These are phyloP conservation scores for Gallinago undulata DNA, from an alignment of 2,113 vertebrate species.

Conservation along the genomic window DNA sequence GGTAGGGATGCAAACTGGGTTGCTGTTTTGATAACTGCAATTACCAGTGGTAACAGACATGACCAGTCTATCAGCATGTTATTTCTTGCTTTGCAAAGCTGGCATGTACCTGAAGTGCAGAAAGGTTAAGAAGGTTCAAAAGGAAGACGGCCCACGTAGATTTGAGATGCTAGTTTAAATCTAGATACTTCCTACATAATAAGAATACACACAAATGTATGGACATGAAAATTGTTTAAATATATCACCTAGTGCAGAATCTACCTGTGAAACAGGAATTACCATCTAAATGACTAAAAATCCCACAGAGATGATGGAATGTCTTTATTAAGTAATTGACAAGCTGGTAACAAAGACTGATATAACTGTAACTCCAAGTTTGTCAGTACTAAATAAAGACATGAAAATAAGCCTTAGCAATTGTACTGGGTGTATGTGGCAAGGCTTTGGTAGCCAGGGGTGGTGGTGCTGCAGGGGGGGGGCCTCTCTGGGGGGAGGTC, in stretches of 20 bases:
- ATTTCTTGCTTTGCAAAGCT: background rate
- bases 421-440: fast-evolving
- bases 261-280: slow-evolving; percentile 34
- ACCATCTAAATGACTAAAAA: slow-evolving; percentile 58
- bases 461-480: background rate
- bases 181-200: background rate
- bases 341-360: slow-evolving; percentile 64
- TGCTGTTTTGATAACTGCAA: background rate
- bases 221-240: background rate
- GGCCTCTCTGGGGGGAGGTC: background rate
- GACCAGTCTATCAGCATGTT: background rate
- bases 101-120: background rate
- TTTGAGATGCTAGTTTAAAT: background rate
- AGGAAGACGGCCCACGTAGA: background rate
- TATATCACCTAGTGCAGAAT: background rate
- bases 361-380: background rate
- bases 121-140: background rate
- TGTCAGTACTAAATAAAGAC: background rate
- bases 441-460: background rate
- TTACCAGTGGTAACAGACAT: background rate
- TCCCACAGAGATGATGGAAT: slow-evolving; percentile 58
- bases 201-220: background rate
- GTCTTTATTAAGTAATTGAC: slow-evolving; percentile 55
- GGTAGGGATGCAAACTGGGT: background rate
- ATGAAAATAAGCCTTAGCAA: background rate